Evolutionary conservation across 1,140 invertebrate species (phyloP).

Genomic region (Prorops nasuta): DNA sequence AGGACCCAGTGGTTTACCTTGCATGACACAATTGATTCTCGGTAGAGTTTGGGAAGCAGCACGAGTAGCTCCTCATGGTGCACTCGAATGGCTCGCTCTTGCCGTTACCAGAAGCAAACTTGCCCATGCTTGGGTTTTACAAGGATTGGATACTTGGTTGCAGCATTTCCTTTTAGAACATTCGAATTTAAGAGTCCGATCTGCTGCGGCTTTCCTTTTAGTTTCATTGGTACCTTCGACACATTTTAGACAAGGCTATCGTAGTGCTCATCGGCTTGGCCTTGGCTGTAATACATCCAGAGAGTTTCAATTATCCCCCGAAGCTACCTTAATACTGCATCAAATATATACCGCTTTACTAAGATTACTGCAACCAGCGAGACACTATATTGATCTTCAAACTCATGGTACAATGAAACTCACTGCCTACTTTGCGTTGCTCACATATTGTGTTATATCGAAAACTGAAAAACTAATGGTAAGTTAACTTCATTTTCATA

Average conservation of each 20-base stretch:
- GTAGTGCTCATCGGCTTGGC: conserved; percentile 60
- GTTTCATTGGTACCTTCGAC: conserved; percentile 86
- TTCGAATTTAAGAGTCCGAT: conserved; percentile 80
- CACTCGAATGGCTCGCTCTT: conserved; percentile 86
- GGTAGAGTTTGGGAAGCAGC: conserved; percentile 88
- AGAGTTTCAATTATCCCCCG: conserved; percentile 61
- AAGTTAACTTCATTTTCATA: conserved; percentile 33
- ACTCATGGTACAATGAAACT: conserved; percentile 88
- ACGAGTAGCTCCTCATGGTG: conserved; percentile 84
- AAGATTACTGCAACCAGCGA: conserved; percentile 74
- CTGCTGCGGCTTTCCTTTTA: conserved; percentile 80
- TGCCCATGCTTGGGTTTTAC: conserved; percentile 84
- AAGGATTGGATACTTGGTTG: conserved; percentile 84
- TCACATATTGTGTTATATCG: conserved; percentile 87
- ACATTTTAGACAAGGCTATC: conserved; percentile 83
- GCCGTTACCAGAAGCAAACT: conserved; percentile 81
- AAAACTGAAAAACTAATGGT: conserved; percentile 91
- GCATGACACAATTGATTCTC: conserved; percentile 85
- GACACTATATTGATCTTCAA: conserved; percentile 80
- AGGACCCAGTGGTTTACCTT: conserved; percentile 77
- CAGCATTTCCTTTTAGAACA: conserved; percentile 87
- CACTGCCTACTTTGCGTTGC: conserved; percentile 86
- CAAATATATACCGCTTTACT: conserved; percentile 81
- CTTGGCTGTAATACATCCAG: conserved; percentile 47
- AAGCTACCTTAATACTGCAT: conserved; percentile 78